These are phyloP conservation scores for Uropsilus gracilis DNA, from an alignment of 2,113 vertebrate genomes.

Conservation along the genomic window DNA sequence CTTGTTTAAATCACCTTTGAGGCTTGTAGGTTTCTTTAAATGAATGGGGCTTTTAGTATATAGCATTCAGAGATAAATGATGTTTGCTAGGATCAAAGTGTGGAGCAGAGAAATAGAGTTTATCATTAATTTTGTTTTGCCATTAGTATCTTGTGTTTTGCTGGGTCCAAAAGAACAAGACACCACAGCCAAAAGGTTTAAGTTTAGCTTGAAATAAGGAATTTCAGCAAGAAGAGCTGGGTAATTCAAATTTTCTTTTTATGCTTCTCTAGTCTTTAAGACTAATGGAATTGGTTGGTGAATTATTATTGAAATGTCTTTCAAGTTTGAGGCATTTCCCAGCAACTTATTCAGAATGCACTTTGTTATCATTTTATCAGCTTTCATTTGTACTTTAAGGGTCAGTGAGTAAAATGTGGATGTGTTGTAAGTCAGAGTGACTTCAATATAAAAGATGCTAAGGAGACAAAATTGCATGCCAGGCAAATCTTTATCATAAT, in stretches of 20 bases:
- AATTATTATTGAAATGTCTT: slow-evolving; percentile 66
- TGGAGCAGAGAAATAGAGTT: not conserved
- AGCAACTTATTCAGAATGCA: slow-evolving; percentile 70
- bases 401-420: slow-evolving; percentile 69
- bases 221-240: not conserved
- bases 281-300: slow-evolving; percentile 30
- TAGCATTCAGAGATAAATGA: slow-evolving; percentile 7
- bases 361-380: slow-evolving; percentile 58
- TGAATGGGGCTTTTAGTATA: not conserved
- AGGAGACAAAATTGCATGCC: slow-evolving; percentile 59
- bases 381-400: slow-evolving; percentile 76
- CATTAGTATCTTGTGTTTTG: slow-evolving; percentile 30
- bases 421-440: slow-evolving; percentile 63
- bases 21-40: slow-evolving; percentile 19
- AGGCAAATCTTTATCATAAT: slow-evolving; percentile 79
- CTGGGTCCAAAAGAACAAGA: slow-evolving; percentile 13
- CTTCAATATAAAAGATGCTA: slow-evolving; percentile 62
- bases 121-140: slow-evolving; percentile 28
- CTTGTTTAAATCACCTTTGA: not conserved
- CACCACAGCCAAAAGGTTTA: not conserved
- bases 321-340: slow-evolving; percentile 49
- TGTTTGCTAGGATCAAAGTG: not conserved
- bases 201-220: slow-evolving; percentile 29
- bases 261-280: slow-evolving; percentile 34
- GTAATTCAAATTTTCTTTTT: slow-evolving; percentile 44